phyloP scores from a whole-genome alignment of 2,888 invertebrate genomes.

The Chymomyza fuscimana region DNA sequence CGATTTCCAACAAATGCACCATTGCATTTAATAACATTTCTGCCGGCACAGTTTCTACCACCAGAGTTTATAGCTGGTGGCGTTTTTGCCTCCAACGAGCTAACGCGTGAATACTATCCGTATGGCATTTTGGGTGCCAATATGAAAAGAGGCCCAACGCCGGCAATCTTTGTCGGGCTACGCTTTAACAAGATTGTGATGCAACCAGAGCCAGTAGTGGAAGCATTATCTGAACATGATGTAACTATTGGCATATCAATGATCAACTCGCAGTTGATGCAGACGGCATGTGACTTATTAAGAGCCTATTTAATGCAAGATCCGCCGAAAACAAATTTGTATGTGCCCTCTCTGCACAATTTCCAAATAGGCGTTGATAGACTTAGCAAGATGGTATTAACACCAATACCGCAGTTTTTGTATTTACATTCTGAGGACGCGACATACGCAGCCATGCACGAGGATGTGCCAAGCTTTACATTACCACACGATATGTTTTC shows the following conservation, averaged over 20 bases:
- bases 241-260: background rate
- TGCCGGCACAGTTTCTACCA: conserved; percentile 31
- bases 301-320: background rate
- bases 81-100: conserved; percentile 26
- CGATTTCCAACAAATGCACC: conserved; percentile 30
- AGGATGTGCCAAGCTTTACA: conserved; percentile 2
- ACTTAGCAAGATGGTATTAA: background rate
- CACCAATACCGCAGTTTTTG: conserved; percentile 15
- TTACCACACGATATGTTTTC: conserved; percentile 15
- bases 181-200: background rate
- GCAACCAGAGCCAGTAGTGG: background rate
- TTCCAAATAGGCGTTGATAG: background rate
- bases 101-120: conserved; percentile 34
- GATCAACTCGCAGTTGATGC: no score
- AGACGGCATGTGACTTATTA: background rate
- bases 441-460: background rate
- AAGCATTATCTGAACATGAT: background rate
- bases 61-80: conserved; percentile 27
- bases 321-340: background rate
- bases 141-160: conserved; percentile 29
- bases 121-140: background rate
- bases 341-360: conserved; percentile 24
- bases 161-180: conserved; percentile 38
- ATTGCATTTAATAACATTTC: conserved; percentile 14
- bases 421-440: conserved; percentile 12